Conservation (phyloP, 2,888 invertebrate species). For the Linnaemya vulpina region DNA sequence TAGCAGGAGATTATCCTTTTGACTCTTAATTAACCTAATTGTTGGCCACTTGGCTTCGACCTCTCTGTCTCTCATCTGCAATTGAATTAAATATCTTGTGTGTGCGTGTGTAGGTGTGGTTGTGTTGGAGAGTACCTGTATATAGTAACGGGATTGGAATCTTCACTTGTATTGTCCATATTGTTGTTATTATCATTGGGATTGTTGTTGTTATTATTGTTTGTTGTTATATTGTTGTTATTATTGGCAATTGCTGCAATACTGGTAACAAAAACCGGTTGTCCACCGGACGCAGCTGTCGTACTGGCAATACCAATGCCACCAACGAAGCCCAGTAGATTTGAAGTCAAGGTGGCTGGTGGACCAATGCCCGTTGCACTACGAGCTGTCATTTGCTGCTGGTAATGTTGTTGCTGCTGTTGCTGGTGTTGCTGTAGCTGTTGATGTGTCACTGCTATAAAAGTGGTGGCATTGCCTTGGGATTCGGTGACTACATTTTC, state of each 20-base stretch:
- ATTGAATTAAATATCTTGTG: slow-evolving; percentile 12
- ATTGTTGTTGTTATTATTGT: slow-evolving; percentile 74
- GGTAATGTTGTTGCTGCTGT: slow-evolving; percentile 35
- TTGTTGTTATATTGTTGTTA: slow-evolving; percentile 37
- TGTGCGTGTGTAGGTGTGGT: not conserved
- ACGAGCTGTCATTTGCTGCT: slow-evolving; percentile 49
- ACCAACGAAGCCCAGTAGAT: slow-evolving; percentile 71
- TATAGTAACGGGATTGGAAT: slow-evolving; percentile 93
- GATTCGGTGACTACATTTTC: slow-evolving; percentile 43
- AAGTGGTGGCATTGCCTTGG: slow-evolving; percentile 55
- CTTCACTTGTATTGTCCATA: slow-evolving; percentile 92
- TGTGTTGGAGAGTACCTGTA: slow-evolving; percentile 86
- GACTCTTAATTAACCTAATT: slow-evolving; percentile 48
- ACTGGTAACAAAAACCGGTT: slow-evolving; percentile 67
- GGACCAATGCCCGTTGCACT: slow-evolving; percentile 66
- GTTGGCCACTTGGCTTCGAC: not conserved
- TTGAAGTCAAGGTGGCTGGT: slow-evolving; percentile 70
- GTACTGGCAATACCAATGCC: slow-evolving; percentile 72
- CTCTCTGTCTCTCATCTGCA: not conserved
- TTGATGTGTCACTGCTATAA: slow-evolving; percentile 61
- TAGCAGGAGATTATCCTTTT: slow-evolving; percentile 2
- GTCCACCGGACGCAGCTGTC: slow-evolving; percentile 54
- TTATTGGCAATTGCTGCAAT: slow-evolving; percentile 55
- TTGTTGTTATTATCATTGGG: slow-evolving; percentile 87
- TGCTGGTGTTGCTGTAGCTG: slow-evolving; percentile 55